Evolutionary conservation across 1,140 invertebrate species (phyloP).

Genomic region (Cotesia vestalis): DNA sequence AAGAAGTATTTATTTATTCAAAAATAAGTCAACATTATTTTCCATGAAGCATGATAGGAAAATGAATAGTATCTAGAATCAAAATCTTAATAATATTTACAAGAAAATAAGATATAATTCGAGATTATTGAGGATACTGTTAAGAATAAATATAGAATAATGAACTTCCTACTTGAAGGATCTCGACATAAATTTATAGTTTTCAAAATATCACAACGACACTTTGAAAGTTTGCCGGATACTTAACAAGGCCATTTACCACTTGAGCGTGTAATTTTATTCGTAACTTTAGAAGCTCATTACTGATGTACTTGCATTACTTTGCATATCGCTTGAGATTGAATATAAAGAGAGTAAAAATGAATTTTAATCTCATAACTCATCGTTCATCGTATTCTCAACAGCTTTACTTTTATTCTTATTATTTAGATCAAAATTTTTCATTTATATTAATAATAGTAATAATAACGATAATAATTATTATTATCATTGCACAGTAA

Average conservation of each 20-base stretch:
- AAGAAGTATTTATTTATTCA: not conserved
- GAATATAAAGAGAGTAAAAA: not conserved
- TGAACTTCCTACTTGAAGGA: constrained; percentile 11
- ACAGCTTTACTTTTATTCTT: too few species aligned
- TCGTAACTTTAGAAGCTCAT: constrained; percentile 40
- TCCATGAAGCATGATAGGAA: too few species aligned
- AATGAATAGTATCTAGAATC: too few species aligned
- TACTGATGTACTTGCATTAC: constrained; percentile 1
- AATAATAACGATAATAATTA: too few species aligned
- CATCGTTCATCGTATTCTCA: too few species aligned
- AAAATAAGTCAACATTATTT: too few species aligned
- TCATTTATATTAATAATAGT: too few species aligned
- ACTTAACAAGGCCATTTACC: constrained; percentile 37
- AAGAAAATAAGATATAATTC: too few species aligned
- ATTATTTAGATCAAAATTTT: too few species aligned
- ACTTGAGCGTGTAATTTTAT: constrained; percentile 42
- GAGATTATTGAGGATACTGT: not conserved
- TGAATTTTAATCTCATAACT: constrained; percentile 14
- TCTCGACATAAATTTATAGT: constrained; percentile 26
- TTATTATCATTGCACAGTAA: too few species aligned
- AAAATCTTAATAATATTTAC: too few species aligned
- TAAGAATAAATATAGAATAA: not conserved
- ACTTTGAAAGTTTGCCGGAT: constrained; percentile 33
- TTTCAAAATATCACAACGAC: constrained; percentile 30
- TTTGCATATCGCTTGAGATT: constrained; percentile 4